These are phyloP conservation scores for Exocentrus adspersus DNA, from an alignment of 2,888 invertebrate species.

Conservation along the genomic window DNA sequence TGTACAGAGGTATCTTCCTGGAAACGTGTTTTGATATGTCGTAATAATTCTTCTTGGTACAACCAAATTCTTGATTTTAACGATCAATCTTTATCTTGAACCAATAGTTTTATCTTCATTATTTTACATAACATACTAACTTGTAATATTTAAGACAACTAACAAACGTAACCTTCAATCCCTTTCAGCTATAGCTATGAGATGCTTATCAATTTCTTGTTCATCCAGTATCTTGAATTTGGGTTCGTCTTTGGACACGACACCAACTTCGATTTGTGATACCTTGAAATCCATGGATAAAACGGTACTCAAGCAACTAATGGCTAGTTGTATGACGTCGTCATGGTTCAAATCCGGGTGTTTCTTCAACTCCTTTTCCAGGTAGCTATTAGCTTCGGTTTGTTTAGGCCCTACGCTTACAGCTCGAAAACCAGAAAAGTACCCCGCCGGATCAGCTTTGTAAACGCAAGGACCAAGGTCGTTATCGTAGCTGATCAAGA, in stretches of 20 bases:
- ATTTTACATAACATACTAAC: no score
- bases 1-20: background rate
- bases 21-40: background rate
- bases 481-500: constrained; percentile 90
- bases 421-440: constrained; percentile 95
- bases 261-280: constrained; percentile 95
- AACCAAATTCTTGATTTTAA: no score
- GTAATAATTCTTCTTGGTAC: background rate
- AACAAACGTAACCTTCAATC: constrained; percentile 70
- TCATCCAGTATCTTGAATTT: constrained; percentile 84
- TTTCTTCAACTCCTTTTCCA: constrained; percentile 98
- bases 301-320: constrained; percentile 91
- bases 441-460: constrained; percentile 99
- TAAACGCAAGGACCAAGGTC: constrained; percentile 90
- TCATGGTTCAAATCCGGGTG: constrained; percentile 81
- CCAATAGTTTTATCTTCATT: background rate
- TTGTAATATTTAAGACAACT: background rate
- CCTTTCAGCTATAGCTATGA: constrained; percentile 92
- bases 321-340: constrained; percentile 91
- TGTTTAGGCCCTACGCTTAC: constrained; percentile 96
- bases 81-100: background rate
- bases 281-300: constrained; percentile 97
- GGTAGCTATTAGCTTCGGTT: constrained; percentile 93
- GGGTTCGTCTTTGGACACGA: constrained; percentile 85
- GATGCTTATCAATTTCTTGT: constrained; percentile 87